Evolutionary conservation across 2,113 vertebrate genomes (phyloP), one percentile per base, ranked within the genome.

Genomic region (Crotophaga sulcirostris): DNA sequence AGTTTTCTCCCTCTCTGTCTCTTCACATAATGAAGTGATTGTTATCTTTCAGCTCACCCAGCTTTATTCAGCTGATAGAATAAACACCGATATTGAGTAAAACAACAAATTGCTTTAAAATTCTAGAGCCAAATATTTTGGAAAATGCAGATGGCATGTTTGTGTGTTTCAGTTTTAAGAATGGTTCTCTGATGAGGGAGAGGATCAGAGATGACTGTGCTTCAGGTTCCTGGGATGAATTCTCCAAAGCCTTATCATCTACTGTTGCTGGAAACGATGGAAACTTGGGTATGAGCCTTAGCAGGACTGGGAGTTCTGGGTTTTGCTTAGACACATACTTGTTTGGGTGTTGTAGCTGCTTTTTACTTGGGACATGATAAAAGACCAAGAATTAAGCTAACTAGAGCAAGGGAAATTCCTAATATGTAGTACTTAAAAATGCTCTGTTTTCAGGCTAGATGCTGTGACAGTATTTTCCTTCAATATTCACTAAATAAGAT

Each of bases 121-220:
- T 72, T 58, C 10, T 55, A 40, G 16, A 69, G 29, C 19, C 34
- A 60, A 52, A 68, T 3, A 0, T 52, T 91, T 87, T 90, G 28
- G 31, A 81, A 84, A 86, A 90, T 49, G 7, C 13, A 7, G 45
- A 3, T 44, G 59, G 13, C 85, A 11, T 91, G 55, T 82, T 86
- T 91, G 56, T 92, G 33, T 92, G 76, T 97, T 97, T 83, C 97
- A 99, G 99, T 97, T 99, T 99, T 96, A 99, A 99, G 97, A 99
- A 99, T 1, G 99, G 99, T 9, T 99, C 99, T 82, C 97, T 99
- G 87, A 99, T 98, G 66, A 98, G 99, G 97, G 99, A 99, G 95
- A 98, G 95, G 73, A 96, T 99, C 97, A 98, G 99, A 24, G 97
- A 99, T 73, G 93, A 98, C 54, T 98, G 98, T 49, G 97, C 98